Percentiles rank a stretch among this genome's conserved stretches.
These are phyloP conservation scores for Nyctalus aviator DNA, from an alignment of 2,797 vertebrate species.

Conservation along the genomic window DNA sequence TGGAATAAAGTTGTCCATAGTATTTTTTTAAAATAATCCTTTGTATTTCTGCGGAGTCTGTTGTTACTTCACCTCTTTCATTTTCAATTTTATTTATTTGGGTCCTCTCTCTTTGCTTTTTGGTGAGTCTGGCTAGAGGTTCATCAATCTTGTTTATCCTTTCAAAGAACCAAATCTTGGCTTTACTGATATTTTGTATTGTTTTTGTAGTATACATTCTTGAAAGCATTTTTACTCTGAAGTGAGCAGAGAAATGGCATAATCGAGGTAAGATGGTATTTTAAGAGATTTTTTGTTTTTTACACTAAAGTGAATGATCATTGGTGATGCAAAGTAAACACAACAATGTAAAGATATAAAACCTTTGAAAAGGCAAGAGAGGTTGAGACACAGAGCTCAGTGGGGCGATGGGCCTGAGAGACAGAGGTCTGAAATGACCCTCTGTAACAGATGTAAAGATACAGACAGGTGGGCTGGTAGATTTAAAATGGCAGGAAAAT, in stretches of 20 bases:
- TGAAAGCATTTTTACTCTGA: background rate
- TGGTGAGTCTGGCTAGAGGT: too few species aligned
- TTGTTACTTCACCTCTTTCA: too few species aligned
- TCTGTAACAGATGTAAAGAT: background rate
- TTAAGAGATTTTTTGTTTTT: background rate
- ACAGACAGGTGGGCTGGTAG: background rate
- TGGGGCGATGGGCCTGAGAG: background rate
- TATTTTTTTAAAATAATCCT: too few species aligned
- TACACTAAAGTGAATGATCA: background rate
- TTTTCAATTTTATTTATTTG: too few species aligned
- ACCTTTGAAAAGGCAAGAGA: background rate
- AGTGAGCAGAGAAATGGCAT: slow-evolving; percentile 18
- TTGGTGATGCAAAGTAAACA: background rate
- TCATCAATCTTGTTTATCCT: too few species aligned
- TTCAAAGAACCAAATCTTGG: too few species aligned
- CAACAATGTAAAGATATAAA: slow-evolving; percentile 5
- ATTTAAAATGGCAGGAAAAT: background rate
- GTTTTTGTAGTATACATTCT: background rate
- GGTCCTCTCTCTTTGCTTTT: too few species aligned
- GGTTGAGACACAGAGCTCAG: background rate
- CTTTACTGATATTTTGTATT: too few species aligned
- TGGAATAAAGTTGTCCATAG: too few species aligned
- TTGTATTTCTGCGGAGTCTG: too few species aligned
- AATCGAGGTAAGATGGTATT: background rate
- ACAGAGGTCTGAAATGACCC: background rate